Conservation (phyloP, 1,140 invertebrate species). For the Caenorhabditis brenneri region DNA sequence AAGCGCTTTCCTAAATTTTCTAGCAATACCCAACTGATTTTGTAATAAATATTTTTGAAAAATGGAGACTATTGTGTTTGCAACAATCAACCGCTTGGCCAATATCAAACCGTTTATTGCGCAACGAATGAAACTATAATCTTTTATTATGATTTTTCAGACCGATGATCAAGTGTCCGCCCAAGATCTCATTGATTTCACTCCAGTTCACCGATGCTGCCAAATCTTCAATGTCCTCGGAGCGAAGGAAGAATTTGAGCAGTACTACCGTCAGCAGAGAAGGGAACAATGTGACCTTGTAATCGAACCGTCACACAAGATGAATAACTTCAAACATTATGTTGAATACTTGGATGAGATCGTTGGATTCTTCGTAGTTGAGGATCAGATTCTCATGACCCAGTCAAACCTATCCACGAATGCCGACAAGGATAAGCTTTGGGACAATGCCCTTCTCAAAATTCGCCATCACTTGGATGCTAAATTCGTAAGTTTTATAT, state of each 20-base stretch:
- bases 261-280: conserved; percentile 77
- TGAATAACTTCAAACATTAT: conserved; percentile 87
- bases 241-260: conserved; percentile 69
- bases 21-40: too few species aligned
- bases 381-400: conserved; percentile 95
- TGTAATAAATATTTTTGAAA: too few species aligned
- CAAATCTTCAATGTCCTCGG: conserved; percentile 92
- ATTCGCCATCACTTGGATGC: conserved; percentile 85
- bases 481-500: conserved; percentile 77
- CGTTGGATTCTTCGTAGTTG: conserved; percentile 89
- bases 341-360: conserved; percentile 86
- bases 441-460: conserved; percentile 86
- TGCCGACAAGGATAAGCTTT: conserved; percentile 88
- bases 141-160: background rate
- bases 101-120: too few species aligned
- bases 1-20: too few species aligned
- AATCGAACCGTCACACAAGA: conserved; percentile 78
- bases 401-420: conserved; percentile 88
- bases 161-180: conserved; percentile 79
- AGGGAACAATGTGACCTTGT: conserved; percentile 90
- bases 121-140: too few species aligned
- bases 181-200: conserved; percentile 97
- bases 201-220: conserved; percentile 92
- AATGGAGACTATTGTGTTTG: too few species aligned
- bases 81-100: too few species aligned